Base-by-base conservation (phyloP, 2,113 vertebrate genomes). In the Dipodomys ordii region DNA sequence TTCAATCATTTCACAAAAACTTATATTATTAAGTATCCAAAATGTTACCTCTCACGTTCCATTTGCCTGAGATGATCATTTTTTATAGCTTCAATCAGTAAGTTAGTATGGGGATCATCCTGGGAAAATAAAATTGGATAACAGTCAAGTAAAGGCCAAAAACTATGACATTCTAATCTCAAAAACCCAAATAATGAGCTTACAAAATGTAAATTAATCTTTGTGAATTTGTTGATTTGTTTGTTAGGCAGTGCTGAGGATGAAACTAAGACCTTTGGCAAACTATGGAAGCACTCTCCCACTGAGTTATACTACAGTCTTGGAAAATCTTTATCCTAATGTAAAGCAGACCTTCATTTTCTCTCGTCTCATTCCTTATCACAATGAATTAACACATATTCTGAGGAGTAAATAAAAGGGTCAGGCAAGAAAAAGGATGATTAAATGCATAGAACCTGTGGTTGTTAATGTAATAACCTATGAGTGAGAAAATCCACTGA, bases 31-130 rank as follows among this genome's bases (percentile, higher is more conserved):
- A 79, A 94, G 78, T 71, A 5, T 28, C 30, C 73, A 39, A 92
- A 95, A n/a, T n/a, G 90, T 97, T 98, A 99, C 99, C 99, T 98
- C 81, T 99, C 99, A 97, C 98, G 97, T 96, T 99, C 99, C 98
- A 99, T 99, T 98, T 99, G 99, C 93, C 99, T 99, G 89, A 99
- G 98, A 85, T 97, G 98, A 98, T 99, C 99, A 64, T 99, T 99
- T 98, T 99, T 99, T 94, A 99, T 99, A 83, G 99, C 99, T 98
- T 99, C 99, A 16, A 99, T 98, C 68, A 99, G 96, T 97, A 99
- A 97, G 79, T 99, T 99, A 2, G 98, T 97, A 93, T 98, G 98
- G 60, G 99, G 96, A 97, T 99, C 99, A 96, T 99, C 99, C 99
- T 99, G 91, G 80, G 7, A 97, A 88, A 87, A 95, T 49, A 95